Conservation (phyloP, 2,113 vertebrate genomes). For the Orycteropus afer region DNA sequence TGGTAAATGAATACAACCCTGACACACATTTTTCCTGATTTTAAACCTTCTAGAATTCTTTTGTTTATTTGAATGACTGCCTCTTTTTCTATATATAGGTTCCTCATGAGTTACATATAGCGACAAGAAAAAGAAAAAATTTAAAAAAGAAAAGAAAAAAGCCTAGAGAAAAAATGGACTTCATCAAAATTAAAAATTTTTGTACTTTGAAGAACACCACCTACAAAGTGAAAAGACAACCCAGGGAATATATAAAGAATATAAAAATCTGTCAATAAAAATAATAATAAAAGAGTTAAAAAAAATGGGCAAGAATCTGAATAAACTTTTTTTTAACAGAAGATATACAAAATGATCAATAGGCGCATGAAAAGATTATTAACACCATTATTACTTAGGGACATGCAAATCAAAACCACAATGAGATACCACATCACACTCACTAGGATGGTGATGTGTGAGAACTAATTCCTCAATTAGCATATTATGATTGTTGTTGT, state of each 20-base stretch:
- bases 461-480: neutral
- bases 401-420: neutral
- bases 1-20: no score
- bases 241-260: neutral
- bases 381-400: neutral
- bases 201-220: neutral
- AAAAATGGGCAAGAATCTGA: neutral
- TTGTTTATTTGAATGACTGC: no score
- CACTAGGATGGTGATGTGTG: neutral
- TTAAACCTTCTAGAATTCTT: no score
- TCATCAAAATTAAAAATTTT: neutral
- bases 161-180: neutral
- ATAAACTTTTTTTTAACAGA: neutral
- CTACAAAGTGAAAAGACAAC: neutral
- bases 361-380: neutral
- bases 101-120: no score
- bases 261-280: neutral
- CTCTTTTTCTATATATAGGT: no score
- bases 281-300: neutral
- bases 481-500: neutral
- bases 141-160: neutral
- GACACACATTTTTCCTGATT: no score
- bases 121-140: neutral
- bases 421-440: neutral
- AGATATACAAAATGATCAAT: neutral